phyloP scores from a whole-genome alignment of 2,797 vertebrate genomes.

The Lithobates sylvaticus region DNA sequence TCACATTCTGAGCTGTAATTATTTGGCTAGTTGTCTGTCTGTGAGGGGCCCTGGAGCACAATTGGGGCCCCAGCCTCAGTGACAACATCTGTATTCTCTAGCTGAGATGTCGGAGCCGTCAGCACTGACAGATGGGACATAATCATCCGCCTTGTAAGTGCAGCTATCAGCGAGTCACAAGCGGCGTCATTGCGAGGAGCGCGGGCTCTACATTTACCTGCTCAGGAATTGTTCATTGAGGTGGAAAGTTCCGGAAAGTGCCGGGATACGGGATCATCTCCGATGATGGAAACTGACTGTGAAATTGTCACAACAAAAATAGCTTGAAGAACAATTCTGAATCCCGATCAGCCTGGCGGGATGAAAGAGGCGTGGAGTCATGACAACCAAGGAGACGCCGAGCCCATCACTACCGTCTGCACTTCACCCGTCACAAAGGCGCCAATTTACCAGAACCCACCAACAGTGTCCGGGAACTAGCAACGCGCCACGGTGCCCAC shows the following conservation, averaged over 20 bases:
- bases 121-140: not conserved
- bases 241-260: slow-evolving; percentile 25
- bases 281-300: slow-evolving; percentile 33
- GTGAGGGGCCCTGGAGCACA: not conserved
- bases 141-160: slow-evolving; percentile 10
- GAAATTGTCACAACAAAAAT: slow-evolving; percentile 24
- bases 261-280: not conserved
- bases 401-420: too few relatives aligned
- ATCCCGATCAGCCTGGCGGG: not conserved
- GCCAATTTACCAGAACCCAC: too few relatives aligned
- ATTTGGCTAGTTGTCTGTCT: too few relatives aligned
- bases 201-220: not conserved
- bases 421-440: too few relatives aligned
- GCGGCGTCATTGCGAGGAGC: not conserved
- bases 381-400: too few relatives aligned
- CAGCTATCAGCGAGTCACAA: slow-evolving; percentile 55
- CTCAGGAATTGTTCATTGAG: slow-evolving; percentile 15
- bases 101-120: slow-evolving; percentile 19
- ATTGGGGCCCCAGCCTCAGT: too few relatives aligned
- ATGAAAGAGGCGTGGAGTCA: too few relatives aligned
- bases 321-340: not conserved
- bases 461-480: too few relatives aligned
- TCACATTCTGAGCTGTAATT: too few relatives aligned
- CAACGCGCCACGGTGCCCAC: too few relatives aligned
- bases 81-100: slow-evolving; percentile 8